Evolutionary conservation across 2,797 vertebrate species (phyloP), one percentile per base, ranked within the genome.

Genomic region (Scomberomorus guttatus): DNA sequence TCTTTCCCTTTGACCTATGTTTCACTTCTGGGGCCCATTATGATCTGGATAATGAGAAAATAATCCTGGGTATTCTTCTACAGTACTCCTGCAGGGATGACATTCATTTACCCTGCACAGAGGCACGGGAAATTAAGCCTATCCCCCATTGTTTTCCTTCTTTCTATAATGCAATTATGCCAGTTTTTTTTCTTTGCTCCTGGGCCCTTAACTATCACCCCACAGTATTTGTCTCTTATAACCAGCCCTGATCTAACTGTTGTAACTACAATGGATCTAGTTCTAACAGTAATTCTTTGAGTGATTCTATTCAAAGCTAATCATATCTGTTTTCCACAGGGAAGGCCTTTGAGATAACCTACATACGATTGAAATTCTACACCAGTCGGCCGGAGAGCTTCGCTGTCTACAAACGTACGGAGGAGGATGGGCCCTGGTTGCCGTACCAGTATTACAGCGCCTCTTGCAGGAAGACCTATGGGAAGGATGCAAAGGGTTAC

Each of bases 371-470:
- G 20, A 98, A 98, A 93, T 99, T 99, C 90, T 97, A 97, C 94
- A 97, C 97, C 93, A 99, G 97, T 48, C 96, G 97, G 0, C 98
- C 98, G 0, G 98, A 99, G 93, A 99, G 98, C 90, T 99, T 99
- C 0, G 95, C 97, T 91, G 97, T 99, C 89, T 98, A 98, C 90
- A 98, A 96, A 88, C 96, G 97, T 56, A 95, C 95, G 0, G 83
- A 0, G 0, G 63, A 90, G 0, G 80, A 50, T 0, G 93, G 94
- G 15, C 95, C 96, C 4, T 99, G 97, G 98, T 82, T 96, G 67
- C 97, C 98, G 0, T 99, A 98, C 93, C 97, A 99, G 90, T 98
- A 93, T 91, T 99, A 99, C 89, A 99, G 98, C 0, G 97, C 95
- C 0, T 98, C 97, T 15, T 99, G 98, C 62, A 5, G 2, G 24